Conservation (phyloP, 1,140 invertebrate species). For the Eumeta japonica region DNA sequence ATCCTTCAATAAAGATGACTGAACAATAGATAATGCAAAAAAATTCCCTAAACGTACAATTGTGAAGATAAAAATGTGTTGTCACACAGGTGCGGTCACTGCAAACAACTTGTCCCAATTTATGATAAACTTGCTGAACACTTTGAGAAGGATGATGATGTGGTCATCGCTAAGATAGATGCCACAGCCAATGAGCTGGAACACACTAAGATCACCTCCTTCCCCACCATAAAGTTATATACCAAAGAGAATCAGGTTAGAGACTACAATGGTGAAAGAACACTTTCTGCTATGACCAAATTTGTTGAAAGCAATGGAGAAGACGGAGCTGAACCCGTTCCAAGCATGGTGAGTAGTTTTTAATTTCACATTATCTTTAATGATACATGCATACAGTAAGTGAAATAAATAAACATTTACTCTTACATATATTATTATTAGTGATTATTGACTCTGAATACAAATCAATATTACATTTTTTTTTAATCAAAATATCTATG, state of each 20-base stretch:
- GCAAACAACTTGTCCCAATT: constrained; percentile 94
- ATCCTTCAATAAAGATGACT: too few species aligned
- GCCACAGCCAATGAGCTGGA: constrained; percentile 96
- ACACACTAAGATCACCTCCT: constrained; percentile 90
- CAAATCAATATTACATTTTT: neutral
- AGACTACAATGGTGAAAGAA: constrained; percentile 94
- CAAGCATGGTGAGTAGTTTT: constrained; percentile 59
- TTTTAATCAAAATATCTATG: neutral
- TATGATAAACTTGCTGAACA: constrained; percentile 81
- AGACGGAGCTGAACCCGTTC: constrained; percentile 63
- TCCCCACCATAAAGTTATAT: constrained; percentile 96
- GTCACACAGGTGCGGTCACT: constrained; percentile 76
- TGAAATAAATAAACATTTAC: neutral
- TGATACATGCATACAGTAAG: neutral
- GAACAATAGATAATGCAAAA: neutral
- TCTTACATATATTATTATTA: neutral
- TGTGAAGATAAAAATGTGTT: neutral
- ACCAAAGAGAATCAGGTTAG: constrained; percentile 87
- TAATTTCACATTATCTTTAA: neutral
- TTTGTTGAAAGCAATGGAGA: constrained; percentile 84
- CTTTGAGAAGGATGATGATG: constrained; percentile 78
- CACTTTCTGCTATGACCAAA: constrained; percentile 87
- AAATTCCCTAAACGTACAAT: neutral
- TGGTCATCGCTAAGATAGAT: constrained; percentile 98
- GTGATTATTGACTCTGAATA: neutral